Conservation (phyloP, 2,888 invertebrate genomes). For the Stenichneumon culpator region DNA sequence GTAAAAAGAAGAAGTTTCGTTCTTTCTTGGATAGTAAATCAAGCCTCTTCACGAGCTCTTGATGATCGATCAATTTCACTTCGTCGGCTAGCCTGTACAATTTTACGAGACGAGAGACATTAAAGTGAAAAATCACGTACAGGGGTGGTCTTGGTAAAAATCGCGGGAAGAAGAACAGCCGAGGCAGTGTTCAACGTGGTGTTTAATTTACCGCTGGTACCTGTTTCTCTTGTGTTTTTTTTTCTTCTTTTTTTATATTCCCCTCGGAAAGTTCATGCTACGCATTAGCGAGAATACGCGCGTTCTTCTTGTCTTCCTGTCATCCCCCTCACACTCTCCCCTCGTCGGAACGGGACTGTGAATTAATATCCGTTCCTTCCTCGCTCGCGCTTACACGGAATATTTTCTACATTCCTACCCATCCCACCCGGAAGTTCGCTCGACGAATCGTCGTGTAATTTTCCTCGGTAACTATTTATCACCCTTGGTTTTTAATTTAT, state of each 20-base stretch:
- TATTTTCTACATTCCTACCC: slow-evolving; percentile 45
- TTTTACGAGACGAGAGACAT: slow-evolving; percentile 16
- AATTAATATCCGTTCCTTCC: slow-evolving; percentile 60
- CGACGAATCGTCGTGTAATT: slow-evolving; percentile 65
- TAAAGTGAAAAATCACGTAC: slow-evolving; percentile 13
- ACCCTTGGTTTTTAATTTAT: neutral
- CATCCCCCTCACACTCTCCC: slow-evolving; percentile 22
- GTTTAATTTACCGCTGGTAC: slow-evolving; percentile 52
- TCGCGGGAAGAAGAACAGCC: slow-evolving; percentile 30
- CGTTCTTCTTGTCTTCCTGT: slow-evolving; percentile 22
- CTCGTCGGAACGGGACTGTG: slow-evolving; percentile 47
- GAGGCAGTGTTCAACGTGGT: slow-evolving; percentile 21
- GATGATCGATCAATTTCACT: slow-evolving; percentile 18
- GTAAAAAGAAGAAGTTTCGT: neutral
- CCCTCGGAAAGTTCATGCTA: slow-evolving; percentile 42
- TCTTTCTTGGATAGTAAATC: neutral
- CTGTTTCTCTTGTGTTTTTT: neutral
- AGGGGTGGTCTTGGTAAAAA: slow-evolving; percentile 41
- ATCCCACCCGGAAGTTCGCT: slow-evolving; percentile 56
- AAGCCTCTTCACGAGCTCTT: slow-evolving; percentile 14
- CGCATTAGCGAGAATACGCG: slow-evolving; percentile 25
- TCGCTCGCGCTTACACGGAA: slow-evolving; percentile 37
- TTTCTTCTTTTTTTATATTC: neutral
- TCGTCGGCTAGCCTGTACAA: neutral
- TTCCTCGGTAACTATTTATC: slow-evolving; percentile 48